Base-by-base conservation (phyloP, 2,113 vertebrate species). In the Tauraco erythrolophus region DNA sequence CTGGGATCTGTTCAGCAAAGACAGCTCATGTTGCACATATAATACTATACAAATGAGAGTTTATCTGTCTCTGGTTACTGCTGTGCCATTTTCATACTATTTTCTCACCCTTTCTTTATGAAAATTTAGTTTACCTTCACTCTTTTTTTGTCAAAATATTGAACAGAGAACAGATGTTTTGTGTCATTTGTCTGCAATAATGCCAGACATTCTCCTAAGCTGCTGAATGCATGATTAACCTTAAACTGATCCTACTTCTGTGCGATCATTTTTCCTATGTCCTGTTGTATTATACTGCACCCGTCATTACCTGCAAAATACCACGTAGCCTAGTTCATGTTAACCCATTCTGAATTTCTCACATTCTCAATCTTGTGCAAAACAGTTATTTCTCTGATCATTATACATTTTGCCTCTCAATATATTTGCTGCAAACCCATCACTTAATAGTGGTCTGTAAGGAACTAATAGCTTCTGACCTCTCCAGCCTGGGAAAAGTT, bases 221-320 rank as follows among this genome's bases (percentile, higher is more conserved):
- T 84, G 41, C 57, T 92, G 92, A 95, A 79, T 84, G 57, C 80
- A 61, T 91, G 76, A 92, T 92, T 95, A 92, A 84, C 79, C 71
- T 97, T 88, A 87, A 90, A 92, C 84, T 65, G 80, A 78, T 92
- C 86, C 60, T 91, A 7, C 45, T 84, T 84, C 79, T 75, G 41
- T 64, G 15, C 84, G 41, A 69, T 89, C 21, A 57, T 76, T 95
- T 94, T 95, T 81, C 83, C 77, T 68, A 1, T 41, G 50, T 35
- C 48, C 28, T 68, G 22, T 58, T 91, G 14, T 75, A 74, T 75
- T 84, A 74, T 82, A 87, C 45, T 76, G 48, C 76, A 81, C 61
- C 19, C 3, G 0, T 86, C 69, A 46, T 46, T 87, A 79, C 65
- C 66, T 75, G 80, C 53, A 56, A 83, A 56, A 41, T 56, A 45